Evolutionary conservation across 2,797 vertebrate species (phyloP).

Genomic region (Iguana delicatissima): DNA sequence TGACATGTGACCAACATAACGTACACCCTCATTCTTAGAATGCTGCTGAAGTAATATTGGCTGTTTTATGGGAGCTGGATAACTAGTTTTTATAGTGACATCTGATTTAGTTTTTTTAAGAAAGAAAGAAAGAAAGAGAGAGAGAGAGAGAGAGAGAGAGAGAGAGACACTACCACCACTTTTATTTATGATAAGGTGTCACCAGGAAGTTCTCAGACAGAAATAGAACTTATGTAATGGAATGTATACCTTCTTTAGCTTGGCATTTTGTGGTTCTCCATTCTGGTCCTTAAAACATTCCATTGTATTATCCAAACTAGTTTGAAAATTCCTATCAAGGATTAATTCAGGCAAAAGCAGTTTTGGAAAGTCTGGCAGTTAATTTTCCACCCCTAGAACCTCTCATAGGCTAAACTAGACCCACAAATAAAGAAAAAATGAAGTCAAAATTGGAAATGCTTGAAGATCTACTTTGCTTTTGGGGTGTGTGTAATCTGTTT

Average conservation of each 20-base stretch:
- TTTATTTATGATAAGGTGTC: background rate
- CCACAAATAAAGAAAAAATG: no score
- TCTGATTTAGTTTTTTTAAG: background rate
- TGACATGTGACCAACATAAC: background rate
- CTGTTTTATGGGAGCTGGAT: background rate
- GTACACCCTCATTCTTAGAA: background rate
- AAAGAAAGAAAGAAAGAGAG: no score
- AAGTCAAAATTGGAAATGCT: no score
- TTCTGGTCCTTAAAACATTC: slow-evolving; percentile 1
- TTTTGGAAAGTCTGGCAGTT: no score
- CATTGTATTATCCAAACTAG: background rate
- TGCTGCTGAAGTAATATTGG: background rate
- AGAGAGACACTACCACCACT: no score
- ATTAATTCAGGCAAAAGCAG: no score
- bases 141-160: no score
- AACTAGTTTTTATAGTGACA: background rate
- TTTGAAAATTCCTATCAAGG: background rate
- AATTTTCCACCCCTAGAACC: no score
- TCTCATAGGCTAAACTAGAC: no score
- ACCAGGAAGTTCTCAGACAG: background rate
- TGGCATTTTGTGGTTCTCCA: background rate
- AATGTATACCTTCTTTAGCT: background rate
- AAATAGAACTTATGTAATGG: background rate
- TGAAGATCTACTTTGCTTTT: no score
- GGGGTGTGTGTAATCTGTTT: no score